Conservation (phyloP, 2,797 vertebrate species). For the Psittacula echo region DNA sequence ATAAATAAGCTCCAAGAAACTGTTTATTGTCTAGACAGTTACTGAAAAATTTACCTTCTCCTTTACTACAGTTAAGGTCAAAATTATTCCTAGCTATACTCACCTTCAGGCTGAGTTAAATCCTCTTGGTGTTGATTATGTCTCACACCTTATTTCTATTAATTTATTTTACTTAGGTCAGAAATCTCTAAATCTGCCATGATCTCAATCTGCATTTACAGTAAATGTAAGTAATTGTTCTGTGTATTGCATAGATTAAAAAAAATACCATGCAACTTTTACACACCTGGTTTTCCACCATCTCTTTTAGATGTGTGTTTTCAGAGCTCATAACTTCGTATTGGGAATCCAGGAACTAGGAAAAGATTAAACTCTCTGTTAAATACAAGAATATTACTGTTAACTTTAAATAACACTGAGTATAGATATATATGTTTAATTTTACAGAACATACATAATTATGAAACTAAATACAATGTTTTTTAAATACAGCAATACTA, state of each 20-base stretch:
- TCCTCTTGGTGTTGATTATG: background rate
- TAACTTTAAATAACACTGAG: background rate
- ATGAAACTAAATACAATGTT: background rate
- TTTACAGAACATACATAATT: background rate
- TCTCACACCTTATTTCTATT: background rate
- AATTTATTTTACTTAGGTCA: background rate
- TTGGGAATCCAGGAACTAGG: constrained; percentile 66
- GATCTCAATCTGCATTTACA: background rate
- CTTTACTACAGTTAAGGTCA: background rate
- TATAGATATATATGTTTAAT: background rate
- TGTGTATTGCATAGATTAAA: background rate
- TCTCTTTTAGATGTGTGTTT: constrained; percentile 73
- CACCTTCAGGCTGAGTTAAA: background rate
- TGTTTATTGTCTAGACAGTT: background rate
- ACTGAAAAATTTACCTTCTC: background rate
- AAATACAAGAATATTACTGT: background rate
- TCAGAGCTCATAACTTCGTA: constrained; percentile 65
- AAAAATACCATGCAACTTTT: constrained; percentile 63
- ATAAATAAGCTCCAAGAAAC: background rate
- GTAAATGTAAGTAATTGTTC: background rate
- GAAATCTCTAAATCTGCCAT: background rate
- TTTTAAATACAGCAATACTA: background rate
- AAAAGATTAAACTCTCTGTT: constrained; percentile 36
- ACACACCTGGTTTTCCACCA: constrained; percentile 66
- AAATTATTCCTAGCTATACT: background rate